These are phyloP conservation scores for Rostratula benghalensis DNA, from an alignment of 2,113 vertebrate genomes.

Conservation along the genomic window DNA sequence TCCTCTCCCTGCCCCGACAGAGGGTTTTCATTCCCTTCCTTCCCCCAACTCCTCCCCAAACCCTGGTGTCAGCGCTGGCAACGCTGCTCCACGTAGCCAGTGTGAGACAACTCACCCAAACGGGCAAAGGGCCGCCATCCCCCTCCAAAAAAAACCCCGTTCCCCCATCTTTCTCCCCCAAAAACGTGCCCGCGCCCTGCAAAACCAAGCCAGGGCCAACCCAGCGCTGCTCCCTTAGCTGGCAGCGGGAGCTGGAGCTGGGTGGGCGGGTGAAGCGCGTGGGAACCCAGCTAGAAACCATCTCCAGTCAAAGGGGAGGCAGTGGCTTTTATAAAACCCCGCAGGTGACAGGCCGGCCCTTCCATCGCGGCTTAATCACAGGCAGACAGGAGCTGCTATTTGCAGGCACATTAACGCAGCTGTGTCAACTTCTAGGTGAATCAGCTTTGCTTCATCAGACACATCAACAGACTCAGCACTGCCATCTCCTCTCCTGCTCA, in stretches of 20 bases:
- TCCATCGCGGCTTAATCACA: slow-evolving; percentile 16
- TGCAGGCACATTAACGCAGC: slow-evolving; percentile 71
- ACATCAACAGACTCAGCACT: slow-evolving; percentile 67
- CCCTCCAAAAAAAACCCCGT: not conserved
- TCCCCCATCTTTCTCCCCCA: accelerated
- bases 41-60: not conserved
- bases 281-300: slow-evolving; percentile 51
- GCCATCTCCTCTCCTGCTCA: slow-evolving; percentile 59
- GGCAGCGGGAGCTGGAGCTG: slow-evolving; percentile 25
- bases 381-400: slow-evolving; percentile 66
- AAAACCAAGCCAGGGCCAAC: slow-evolving; percentile 4
- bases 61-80: not conserved
- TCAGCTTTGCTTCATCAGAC: slow-evolving; percentile 77
- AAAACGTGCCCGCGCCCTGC: accelerated
- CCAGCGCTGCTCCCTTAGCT: not conserved
- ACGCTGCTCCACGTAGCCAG: slow-evolving; percentile 23
- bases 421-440: slow-evolving; percentile 73
- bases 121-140: slow-evolving; percentile 67
- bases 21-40: not conserved
- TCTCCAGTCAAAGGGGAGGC: slow-evolving; percentile 38
- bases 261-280: not conserved
- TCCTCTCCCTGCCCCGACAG: slow-evolving; percentile 30
- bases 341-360: slow-evolving; percentile 41
- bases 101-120: slow-evolving; percentile 37
- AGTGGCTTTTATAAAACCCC: slow-evolving; percentile 27